These are phyloP conservation scores for Lamellibrachia satsuma DNA, from an alignment of 2,888 invertebrate genomes.

Conservation along the genomic window DNA sequence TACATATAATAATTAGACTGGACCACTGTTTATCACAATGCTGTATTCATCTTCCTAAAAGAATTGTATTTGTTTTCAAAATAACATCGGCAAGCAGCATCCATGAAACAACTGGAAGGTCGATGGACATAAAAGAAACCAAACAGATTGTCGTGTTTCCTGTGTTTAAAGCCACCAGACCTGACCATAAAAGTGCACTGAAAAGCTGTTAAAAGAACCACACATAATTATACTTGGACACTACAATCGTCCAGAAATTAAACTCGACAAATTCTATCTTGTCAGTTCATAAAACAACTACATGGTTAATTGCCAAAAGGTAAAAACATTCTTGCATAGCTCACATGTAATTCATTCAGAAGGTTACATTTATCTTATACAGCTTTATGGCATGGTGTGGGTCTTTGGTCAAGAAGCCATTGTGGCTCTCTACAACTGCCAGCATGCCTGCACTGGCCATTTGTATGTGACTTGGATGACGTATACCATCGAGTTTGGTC, in stretches of 20 bases:
- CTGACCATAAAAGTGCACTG: background rate
- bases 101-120: background rate
- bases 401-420: constrained; percentile 39
- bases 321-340: background rate
- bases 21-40: background rate
- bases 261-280: background rate
- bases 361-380: constrained; percentile 27
- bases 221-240: background rate
- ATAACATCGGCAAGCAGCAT: background rate
- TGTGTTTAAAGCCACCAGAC: background rate
- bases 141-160: background rate
- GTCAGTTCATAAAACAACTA: background rate
- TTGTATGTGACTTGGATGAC: constrained; percentile 35
- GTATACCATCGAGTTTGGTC: constrained; percentile 36
- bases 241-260: background rate
- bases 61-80: background rate
- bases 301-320: background rate
- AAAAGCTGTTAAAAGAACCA: background rate
- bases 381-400: constrained; percentile 42
- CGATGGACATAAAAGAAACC: background rate
- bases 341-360: background rate
- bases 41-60: background rate
- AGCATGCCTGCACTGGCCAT: constrained; percentile 25
- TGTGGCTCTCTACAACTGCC: constrained; percentile 39
- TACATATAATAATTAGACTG: background rate